Evolutionary conservation across 2,113 vertebrate species (phyloP).

Genomic region (Narcine bancroftii): DNA sequence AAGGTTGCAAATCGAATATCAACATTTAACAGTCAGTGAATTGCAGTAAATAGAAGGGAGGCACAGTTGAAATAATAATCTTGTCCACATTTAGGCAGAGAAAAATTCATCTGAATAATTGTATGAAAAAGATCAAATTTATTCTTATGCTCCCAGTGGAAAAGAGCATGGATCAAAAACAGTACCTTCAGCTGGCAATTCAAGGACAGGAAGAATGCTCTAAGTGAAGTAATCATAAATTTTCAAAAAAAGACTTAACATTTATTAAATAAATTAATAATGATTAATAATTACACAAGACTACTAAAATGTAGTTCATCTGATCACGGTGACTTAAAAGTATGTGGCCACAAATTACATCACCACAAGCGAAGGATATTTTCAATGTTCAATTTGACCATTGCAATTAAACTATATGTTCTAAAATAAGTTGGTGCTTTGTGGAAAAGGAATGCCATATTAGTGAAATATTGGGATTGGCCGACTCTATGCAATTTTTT

Average conservation of each 20-base stretch:
- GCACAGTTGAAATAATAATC: neutral
- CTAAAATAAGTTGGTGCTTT: neutral
- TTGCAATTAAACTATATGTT: neutral
- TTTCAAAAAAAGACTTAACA: neutral
- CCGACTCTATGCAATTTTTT: too few relatives aligned
- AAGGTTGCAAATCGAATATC: too few relatives aligned
- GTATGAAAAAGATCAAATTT: neutral
- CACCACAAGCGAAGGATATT: neutral
- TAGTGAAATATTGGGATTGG: neutral
- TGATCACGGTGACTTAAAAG: too few relatives aligned
- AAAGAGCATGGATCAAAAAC: neutral
- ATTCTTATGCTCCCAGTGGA: neutral
- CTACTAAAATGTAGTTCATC: neutral
- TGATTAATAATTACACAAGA: too few relatives aligned
- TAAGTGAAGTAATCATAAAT: neutral
- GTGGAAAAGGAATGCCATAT: neutral
- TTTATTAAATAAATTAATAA: neutral
- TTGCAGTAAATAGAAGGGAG: neutral
- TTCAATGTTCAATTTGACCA: neutral
- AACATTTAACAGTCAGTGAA: neutral
- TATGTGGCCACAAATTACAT: neutral
- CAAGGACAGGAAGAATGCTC: neutral
- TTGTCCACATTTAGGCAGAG: neutral
- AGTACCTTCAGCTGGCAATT: neutral
- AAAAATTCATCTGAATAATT: neutral